Evolutionary conservation across 2,113 vertebrate species (phyloP).

Genomic region (Pachypanchax playfairii): DNA sequence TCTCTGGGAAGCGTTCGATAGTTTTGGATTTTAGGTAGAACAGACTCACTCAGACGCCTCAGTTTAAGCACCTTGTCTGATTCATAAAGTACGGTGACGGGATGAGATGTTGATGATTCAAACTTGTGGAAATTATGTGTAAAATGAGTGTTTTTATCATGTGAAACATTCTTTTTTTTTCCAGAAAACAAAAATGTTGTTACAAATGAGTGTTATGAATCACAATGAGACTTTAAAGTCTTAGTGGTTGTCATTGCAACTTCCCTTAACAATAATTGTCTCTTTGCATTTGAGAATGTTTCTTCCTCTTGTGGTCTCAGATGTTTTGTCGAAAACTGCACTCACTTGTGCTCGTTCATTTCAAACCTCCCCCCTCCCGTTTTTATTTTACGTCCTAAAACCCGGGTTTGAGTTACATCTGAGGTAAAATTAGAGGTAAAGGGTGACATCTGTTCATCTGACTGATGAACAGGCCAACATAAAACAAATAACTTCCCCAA

Average conservation of each 20-base stretch:
- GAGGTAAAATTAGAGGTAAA: conserved; percentile 81
- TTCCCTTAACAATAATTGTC: conserved; percentile 58
- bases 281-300: conserved; percentile 52
- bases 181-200: conserved; percentile 46
- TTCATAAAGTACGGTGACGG: conserved; percentile 50
- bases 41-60: conserved; percentile 64
- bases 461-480: conserved; percentile 67
- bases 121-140: conserved; percentile 23
- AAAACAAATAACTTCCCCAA: conserved; percentile 61
- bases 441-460: conserved; percentile 72
- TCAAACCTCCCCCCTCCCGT: conserved; percentile 7
- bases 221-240: conserved; percentile 59
- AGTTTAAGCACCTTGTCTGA: conserved; percentile 68
- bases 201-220: conserved; percentile 50
- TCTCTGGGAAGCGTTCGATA: conserved; percentile 57
- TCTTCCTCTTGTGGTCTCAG: conserved; percentile 33
- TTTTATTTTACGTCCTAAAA: conserved; percentile 8
- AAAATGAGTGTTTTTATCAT: conserved; percentile 45
- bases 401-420: conserved; percentile 65
- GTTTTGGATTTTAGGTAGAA: conserved; percentile 52
- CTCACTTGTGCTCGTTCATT: conserved; percentile 6
- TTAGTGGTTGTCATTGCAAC: conserved; percentile 71
- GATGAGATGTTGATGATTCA: conserved; percentile 39
- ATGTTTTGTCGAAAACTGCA: conserved; percentile 41
- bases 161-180: conserved; percentile 22